phyloP scores from a whole-genome alignment of 92 coral and sea anemone species.

The Siderastrea radians region DNA sequence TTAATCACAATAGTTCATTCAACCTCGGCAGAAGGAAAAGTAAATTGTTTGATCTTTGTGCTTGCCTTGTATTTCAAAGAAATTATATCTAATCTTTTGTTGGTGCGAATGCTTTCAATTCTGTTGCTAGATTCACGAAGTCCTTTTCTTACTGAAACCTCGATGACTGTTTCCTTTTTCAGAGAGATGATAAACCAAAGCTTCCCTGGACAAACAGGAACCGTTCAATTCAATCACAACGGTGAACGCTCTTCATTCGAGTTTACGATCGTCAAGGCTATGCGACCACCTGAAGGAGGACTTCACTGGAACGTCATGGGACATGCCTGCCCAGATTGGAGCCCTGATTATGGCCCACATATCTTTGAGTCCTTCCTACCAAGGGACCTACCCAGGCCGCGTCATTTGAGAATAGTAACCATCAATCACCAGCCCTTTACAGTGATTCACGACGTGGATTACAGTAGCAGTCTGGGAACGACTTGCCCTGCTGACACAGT shows the following conservation, averaged over 20 bases:
- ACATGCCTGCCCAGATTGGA: slow-evolving; percentile 27
- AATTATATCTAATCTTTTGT: no score
- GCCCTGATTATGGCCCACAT: slow-evolving; percentile 33
- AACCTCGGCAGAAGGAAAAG: no score
- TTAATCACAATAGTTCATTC: no score
- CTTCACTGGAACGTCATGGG: slow-evolving; percentile 76
- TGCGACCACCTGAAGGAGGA: slow-evolving; percentile 16
- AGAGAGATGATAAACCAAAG: slow-evolving; percentile 60
- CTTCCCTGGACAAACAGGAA: slow-evolving; percentile 75
- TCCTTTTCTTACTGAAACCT: background rate
- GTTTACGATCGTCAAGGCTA: slow-evolving; percentile 61
- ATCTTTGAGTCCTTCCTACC: slow-evolving; percentile 75
- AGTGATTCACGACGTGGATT: slow-evolving; percentile 63
- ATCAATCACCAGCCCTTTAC: slow-evolving; percentile 84
- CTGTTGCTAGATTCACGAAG: background rate
- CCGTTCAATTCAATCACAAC: slow-evolving; percentile 64
- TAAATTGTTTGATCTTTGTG: no score
- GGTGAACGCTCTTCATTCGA: slow-evolving; percentile 71
- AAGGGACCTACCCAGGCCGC: slow-evolving; percentile 76
- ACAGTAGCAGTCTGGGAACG: slow-evolving; percentile 79
- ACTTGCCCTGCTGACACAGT: slow-evolving; percentile 72
- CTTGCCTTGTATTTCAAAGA: no score
- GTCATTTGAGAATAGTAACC: slow-evolving; percentile 80
- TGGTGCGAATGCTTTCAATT: no score
- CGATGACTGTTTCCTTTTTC: background rate